Evolutionary conservation across 2,888 invertebrate genomes (phyloP), one percentile per base, ranked within the genome.

Genomic region (Eupithecia centaureata): DNA sequence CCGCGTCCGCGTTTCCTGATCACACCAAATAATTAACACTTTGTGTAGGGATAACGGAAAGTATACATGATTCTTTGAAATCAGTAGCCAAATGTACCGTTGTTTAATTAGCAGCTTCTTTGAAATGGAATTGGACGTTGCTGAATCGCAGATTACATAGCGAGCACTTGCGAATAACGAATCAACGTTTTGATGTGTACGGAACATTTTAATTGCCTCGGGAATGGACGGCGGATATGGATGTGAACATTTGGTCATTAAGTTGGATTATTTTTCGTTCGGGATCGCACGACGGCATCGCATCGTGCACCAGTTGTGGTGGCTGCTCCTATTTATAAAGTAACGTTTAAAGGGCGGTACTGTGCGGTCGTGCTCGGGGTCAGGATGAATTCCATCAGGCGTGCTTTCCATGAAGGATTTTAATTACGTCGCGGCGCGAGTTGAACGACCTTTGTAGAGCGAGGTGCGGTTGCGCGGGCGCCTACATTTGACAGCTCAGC

Each of bases 331-430:
- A 91, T 91, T 91, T 90, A 89, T 90, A 90, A 86, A 87, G 86
- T 85, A 86, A 86, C 86, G 85, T 84, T 86, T 87, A 87, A 86
- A 87, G 87, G 90, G 88, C 86, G 86, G 85, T 84, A 81, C 82
- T 74, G 85, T 79, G 85, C 86, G 84, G 87, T 88, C 91, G 89
- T 86, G 90, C 83, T 83, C 84, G 84, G 81, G 90, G 89, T 89
- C 90, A 89, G 87, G 86, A 88, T 86, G 90, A 87, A 91, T 91
- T 89, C 91, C 91, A 89, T 90, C 89, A 89, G 88, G 87, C 90
- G 84, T 83, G 86, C 88, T 89, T 89, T 89, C 91, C 90, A 89
- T 92, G 92, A 91, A 92, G 91, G 92, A 91, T 92, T 92, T 92
- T 92, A 93, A 93, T 93, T 92, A 92, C 90, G 86, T 84, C 82